A percentile compares a stretch with the other conserved stretches of the same genome.
Evolutionary conservation across 2,797 vertebrate genomes (phyloP).

Genomic region (Chelidonichthys spinosus): DNA sequence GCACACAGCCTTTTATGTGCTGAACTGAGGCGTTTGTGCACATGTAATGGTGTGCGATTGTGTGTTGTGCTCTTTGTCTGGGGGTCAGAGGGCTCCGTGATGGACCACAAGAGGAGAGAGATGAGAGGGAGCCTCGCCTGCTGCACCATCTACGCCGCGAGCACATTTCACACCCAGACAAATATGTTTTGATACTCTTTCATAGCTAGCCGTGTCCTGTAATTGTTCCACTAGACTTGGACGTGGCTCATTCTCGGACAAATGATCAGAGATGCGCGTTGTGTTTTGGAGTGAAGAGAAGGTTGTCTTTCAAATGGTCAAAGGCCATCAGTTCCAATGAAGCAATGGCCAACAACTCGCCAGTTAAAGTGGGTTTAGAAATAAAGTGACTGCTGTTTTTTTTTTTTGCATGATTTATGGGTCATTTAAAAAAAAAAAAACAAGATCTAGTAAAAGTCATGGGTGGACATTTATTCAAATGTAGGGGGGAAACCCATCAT

Average conservation of each 20-base stretch:
- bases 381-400: not conserved
- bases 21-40: slow-evolving; percentile 60
- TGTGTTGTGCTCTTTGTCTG: slow-evolving; percentile 70
- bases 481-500: not conserved
- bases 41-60: slow-evolving; percentile 61
- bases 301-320: not conserved
- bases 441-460: not conserved
- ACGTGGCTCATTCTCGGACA: slow-evolving; percentile 10
- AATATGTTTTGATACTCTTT: slow-evolving; percentile 63
- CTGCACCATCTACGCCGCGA: slow-evolving; percentile 47
- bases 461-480: not conserved
- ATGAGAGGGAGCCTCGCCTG: slow-evolving; percentile 50
- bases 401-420: not conserved
- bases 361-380: not conserved
- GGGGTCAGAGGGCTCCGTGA: slow-evolving; percentile 66
- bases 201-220: not conserved
- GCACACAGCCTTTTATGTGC: slow-evolving; percentile 90
- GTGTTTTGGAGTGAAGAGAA: not conserved
- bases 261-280: not conserved
- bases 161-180: slow-evolving; percentile 67
- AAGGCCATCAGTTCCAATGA: not conserved
- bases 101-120: slow-evolving; percentile 54
- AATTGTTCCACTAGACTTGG: slow-evolving; percentile 28
- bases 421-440: not conserved
- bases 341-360: slow-evolving; percentile 1